Evolutionary conservation across 2,113 vertebrate species (phyloP).

Genomic region (Dicaeum eximium): DNA sequence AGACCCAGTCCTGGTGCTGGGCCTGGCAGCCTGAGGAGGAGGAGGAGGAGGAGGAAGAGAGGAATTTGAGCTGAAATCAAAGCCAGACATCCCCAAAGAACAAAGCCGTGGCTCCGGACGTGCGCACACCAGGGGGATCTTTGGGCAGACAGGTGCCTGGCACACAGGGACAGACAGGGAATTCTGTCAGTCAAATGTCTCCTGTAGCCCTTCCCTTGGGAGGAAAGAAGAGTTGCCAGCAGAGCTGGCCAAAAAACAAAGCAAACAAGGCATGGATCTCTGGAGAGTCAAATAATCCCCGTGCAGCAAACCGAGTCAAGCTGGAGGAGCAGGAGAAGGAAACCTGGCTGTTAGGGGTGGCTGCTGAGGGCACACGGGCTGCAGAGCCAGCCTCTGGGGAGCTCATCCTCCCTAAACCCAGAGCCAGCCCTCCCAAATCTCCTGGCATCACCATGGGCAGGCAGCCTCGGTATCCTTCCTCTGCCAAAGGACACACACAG

Average conservation of each 20-base stretch:
- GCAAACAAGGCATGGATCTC: background rate
- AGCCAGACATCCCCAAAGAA: background rate
- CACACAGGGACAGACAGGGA: fast-evolving
- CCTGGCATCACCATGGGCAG: background rate
- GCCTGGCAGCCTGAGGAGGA: background rate
- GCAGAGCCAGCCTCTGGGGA: constrained; percentile 44
- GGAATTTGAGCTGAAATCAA: background rate
- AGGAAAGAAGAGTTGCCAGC: background rate
- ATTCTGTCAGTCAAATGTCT: background rate
- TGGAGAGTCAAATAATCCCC: constrained; percentile 41
- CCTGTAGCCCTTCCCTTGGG: background rate
- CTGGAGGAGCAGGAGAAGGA: background rate
- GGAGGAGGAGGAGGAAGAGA: background rate
- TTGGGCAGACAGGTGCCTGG: background rate
- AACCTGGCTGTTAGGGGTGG: background rate
- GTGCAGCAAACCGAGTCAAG: background rate
- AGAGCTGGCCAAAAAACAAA: constrained; percentile 46
- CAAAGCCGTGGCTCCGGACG: background rate
- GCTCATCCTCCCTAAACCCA: constrained; percentile 41
- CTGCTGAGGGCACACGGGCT: constrained; percentile 6
- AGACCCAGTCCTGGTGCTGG: fast-evolving
- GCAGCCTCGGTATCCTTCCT: background rate
- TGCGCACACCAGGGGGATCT: fast-evolving
- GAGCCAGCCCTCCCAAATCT: constrained; percentile 3
- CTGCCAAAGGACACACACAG: background rate